These are phyloP conservation scores for Drosophila willistoni DNA, from an alignment of 1,140 invertebrate species.

Conservation along the genomic window DNA sequence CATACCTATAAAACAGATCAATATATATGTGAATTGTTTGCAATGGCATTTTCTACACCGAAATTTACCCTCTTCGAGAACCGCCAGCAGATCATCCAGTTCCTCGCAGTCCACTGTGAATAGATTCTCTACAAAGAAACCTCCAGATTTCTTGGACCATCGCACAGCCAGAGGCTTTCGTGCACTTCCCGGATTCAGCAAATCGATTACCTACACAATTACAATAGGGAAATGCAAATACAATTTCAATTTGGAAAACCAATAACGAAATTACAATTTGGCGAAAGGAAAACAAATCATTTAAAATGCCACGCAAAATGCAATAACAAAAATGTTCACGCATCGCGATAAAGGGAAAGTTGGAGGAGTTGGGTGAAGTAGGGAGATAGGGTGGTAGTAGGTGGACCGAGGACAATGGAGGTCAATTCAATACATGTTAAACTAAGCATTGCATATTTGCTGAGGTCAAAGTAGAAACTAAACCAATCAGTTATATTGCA, in stretches of 20 bases:
- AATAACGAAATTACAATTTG: constrained; percentile 47
- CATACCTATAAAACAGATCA: constrained; percentile 85
- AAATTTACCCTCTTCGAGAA: constrained; percentile 94
- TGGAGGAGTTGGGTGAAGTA: neutral
- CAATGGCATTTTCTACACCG: neutral
- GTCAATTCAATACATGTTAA: constrained; percentile 55
- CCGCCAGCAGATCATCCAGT: constrained; percentile 95
- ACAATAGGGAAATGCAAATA: constrained; percentile 53
- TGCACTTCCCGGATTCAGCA: constrained; percentile 93
- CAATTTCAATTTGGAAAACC: constrained; percentile 67
- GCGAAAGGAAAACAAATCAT: neutral
- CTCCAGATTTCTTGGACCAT: constrained; percentile 95
- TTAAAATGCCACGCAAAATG: constrained; percentile 21
- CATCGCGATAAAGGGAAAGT: constrained; percentile 35
- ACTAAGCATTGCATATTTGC: constrained; percentile 41
- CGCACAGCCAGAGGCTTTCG: constrained; percentile 93
- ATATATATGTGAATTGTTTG: neutral
- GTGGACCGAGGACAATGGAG: constrained; percentile 21
- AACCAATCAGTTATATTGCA: constrained; percentile 50
- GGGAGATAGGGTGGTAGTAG: neutral
- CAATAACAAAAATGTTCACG: constrained; percentile 46
- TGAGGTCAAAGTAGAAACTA: constrained; percentile 15
- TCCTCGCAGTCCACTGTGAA: constrained; percentile 97
- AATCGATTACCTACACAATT: constrained; percentile 92
- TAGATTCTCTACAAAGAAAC: constrained; percentile 97